phyloP scores from a whole-genome alignment of 2,113 vertebrate genomes.

The Otolemur garnettii region DNA sequence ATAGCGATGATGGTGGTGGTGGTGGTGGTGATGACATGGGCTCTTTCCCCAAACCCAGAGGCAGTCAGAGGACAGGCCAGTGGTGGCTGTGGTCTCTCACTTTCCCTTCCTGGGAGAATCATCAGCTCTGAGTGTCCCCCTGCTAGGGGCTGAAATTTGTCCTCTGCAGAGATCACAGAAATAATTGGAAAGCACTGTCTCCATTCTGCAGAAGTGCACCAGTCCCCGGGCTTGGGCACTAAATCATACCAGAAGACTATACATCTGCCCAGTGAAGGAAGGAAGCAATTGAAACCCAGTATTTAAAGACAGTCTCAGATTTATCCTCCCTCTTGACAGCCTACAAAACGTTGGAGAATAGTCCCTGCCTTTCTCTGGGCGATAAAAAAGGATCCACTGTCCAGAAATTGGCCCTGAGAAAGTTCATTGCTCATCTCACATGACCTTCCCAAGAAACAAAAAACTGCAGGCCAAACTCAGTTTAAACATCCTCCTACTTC shows the following conservation, averaged over 20 bases:
- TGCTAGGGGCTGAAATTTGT: neutral
- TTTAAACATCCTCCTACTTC: neutral
- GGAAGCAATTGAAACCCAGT: conserved; percentile 74
- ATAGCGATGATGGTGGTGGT: neutral
- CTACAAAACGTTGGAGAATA: conserved; percentile 66
- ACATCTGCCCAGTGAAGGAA: conserved; percentile 62
- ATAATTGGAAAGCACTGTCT: conserved; percentile 60
- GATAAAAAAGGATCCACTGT: conserved; percentile 56
- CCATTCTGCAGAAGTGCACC: neutral
- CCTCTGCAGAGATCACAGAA: conserved; percentile 26
- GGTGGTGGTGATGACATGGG: neutral
- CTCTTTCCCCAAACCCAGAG: neutral
- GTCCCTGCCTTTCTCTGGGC: conserved; percentile 63
- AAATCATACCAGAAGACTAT: conserved; percentile 65
- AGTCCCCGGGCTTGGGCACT: neutral
- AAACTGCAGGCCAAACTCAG: neutral
- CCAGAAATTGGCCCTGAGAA: conserved; percentile 62
- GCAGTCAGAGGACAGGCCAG: neutral
- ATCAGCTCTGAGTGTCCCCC: neutral
- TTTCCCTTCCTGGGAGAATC: neutral
- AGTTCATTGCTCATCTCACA: conserved; percentile 27
- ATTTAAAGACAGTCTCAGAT: conserved; percentile 74
- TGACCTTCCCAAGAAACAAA: neutral
- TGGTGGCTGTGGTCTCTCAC: neutral
- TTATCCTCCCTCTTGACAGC: conserved; percentile 70